Evolutionary conservation across 2,113 vertebrate genomes (phyloP), one percentile per base, ranked within the genome.

Genomic region (Lontra canadensis): DNA sequence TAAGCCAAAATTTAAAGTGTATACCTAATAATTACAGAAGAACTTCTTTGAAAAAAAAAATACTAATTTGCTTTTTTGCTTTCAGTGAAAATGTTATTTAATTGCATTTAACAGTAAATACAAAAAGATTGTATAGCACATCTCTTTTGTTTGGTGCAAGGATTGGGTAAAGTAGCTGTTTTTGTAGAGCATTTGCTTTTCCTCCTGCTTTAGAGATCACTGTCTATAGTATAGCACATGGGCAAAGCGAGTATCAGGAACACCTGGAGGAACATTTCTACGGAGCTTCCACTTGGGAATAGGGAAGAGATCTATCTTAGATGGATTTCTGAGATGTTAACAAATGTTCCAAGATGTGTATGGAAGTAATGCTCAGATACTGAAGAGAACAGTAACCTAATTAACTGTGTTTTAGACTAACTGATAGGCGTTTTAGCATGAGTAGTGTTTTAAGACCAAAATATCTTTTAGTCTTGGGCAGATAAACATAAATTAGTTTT

Each of bases 1-100:
- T 74, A 34, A 97, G 5, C 23, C 23, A 39, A 87, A 96, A 84
- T 91, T 90, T 69, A 67, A 92, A 95, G 31, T 9, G n/a, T 84
- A 57, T 86, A 52, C 17, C 31, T 86, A 79, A 57, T 94, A 91
- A 71, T 31, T 94, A 67, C 12, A 49, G 29, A 74, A 90, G 1
- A 81, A 23, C 18, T 76, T 88, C 23, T 89, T 89, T 96, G 23
- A 34, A 79, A 96, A 93, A 74, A 81, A 84, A 76, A 15, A 49
- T 20, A 15, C 25, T 74, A 69, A n/a, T 52, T 84, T 84, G 23
- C 39, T 42, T 79, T 63, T 90, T 85, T 96, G 2, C 69, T 90
- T 69, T 88, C 39, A 65, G 17, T 55, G 26, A 55, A 96, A 89
- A 34, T 86, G 13, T 65, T 88, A 61, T 23, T 79, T 92, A 89